Conservation (phyloP, 2,113 vertebrate genomes). For the Bettongia penicillata region DNA sequence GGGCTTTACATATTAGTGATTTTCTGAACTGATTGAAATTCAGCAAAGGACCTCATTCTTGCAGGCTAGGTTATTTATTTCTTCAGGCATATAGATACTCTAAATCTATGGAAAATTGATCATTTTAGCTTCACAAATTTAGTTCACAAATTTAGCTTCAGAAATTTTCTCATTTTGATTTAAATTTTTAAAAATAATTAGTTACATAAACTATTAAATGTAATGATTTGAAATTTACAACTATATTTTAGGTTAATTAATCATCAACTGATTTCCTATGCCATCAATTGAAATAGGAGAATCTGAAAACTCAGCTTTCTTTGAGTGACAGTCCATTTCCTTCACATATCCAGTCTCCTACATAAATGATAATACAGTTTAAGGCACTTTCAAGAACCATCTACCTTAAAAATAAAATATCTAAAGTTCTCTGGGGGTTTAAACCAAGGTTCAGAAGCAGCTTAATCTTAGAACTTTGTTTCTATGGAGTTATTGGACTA, state of each 20-base stretch:
- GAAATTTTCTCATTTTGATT: constrained; percentile 9
- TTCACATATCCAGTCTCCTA: constrained; percentile 70
- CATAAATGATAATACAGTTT: constrained; percentile 75
- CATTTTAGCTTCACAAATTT: too few species aligned
- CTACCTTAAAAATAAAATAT: constrained; percentile 71
- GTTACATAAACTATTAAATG: not conserved
- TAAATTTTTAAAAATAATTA: constrained; percentile 2
- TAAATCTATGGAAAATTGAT: not conserved
- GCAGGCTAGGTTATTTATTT: not conserved
- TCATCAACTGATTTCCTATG: not conserved
- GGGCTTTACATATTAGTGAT: not conserved
- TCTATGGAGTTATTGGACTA: constrained; percentile 20
- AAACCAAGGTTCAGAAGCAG: constrained; percentile 67
- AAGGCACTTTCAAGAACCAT: constrained; percentile 75
- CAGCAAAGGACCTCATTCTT: not conserved
- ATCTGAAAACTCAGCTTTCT: constrained; percentile 42
- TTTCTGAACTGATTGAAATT: not conserved
- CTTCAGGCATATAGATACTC: constrained; percentile 26
- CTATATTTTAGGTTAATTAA: not conserved
- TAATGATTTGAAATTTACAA: not conserved
- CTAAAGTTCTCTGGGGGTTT: constrained; percentile 71
- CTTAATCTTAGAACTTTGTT: constrained; percentile 55
- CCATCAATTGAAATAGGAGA: constrained; percentile 10
- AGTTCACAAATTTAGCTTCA: constrained; percentile 30
- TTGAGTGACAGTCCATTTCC: constrained; percentile 4